These are phyloP conservation scores for Cisticola juncidis DNA, from an alignment of 2,113 vertebrate species.

Conservation along the genomic window DNA sequence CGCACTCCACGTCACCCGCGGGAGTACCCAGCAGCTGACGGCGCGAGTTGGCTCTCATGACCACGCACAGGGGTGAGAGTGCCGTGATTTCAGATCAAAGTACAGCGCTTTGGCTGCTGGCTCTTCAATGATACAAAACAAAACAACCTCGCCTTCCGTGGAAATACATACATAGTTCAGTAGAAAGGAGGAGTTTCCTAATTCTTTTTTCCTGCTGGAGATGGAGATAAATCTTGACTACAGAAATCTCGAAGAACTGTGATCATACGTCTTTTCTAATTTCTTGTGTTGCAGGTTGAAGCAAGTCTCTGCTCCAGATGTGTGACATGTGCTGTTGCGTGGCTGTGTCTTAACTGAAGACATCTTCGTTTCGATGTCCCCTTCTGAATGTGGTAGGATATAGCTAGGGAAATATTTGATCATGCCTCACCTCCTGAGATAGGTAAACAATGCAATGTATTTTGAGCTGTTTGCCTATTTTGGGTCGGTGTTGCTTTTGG, in stretches of 20 bases:
- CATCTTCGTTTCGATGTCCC: not conserved
- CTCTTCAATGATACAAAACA: not conserved
- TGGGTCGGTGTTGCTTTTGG: not conserved
- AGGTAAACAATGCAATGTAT: conserved; percentile 6
- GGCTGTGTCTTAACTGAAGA: not conserved
- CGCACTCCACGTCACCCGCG: not conserved
- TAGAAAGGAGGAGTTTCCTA: not conserved
- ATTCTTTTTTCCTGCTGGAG: not conserved
- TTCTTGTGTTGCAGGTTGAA: conserved; percentile 40
- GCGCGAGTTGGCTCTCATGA: not conserved
- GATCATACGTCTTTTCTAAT: not conserved
- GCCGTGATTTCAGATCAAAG: not conserved
- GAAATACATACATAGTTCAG: rapidly evolving
- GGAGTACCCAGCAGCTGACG: not conserved
- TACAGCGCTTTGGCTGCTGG: not conserved
- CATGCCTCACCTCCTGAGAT: conserved; percentile 19
- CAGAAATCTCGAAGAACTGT: rapidly evolving
- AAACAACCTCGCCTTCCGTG: rapidly evolving
- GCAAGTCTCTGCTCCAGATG: not conserved
- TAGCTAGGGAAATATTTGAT: conserved; percentile 34
- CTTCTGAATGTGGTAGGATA: conserved; percentile 49
- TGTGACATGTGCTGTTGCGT: not conserved
- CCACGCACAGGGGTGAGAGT: rapidly evolving
- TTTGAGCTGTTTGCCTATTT: not conserved
- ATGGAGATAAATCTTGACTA: not conserved